Evolutionary conservation across 2,113 vertebrate species (phyloP).

Genomic region (Phasianus colchicus): DNA sequence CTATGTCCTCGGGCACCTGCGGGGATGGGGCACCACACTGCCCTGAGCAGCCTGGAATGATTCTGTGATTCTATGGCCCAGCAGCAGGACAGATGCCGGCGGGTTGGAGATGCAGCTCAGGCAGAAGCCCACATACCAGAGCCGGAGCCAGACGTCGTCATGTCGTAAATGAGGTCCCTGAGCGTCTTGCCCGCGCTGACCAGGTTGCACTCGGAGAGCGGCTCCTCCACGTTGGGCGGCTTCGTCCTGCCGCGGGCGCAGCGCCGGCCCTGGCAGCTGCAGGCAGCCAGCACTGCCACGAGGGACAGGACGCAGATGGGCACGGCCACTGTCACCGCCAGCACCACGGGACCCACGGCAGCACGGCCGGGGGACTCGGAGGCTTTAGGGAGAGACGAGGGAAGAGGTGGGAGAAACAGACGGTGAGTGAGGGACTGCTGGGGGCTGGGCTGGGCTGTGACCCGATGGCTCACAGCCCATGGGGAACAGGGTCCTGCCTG

Average conservation of each 20-base stretch:
- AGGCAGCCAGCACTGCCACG: slow-evolving; percentile 74
- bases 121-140: slow-evolving; percentile 82
- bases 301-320: slow-evolving; percentile 83
- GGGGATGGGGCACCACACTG: too few species aligned
- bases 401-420: background rate
- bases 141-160: slow-evolving; percentile 94
- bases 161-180: slow-evolving; percentile 92
- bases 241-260: slow-evolving; percentile 75
- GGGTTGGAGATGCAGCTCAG: background rate
- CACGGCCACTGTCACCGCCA: slow-evolving; percentile 80
- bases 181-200: slow-evolving; percentile 86
- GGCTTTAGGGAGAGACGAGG: background rate
- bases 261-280: slow-evolving; percentile 73
- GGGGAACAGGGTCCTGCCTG: too few species aligned
- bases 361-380: slow-evolving; percentile 65
- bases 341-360: slow-evolving; percentile 70
- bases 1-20: too few species aligned
- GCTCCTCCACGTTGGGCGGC: slow-evolving; percentile 86
- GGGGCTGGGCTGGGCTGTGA: background rate
- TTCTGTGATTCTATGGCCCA: too few species aligned
- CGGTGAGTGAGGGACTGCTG: accelerated
- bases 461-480: too few species aligned
- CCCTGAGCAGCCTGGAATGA: too few species aligned
- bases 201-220: slow-evolving; percentile 84
- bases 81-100: background rate